Percentiles rank a stretch among this genome's conserved stretches.
Evolutionary conservation across 2,888 invertebrate genomes (phyloP).

Genomic region (Molanna angustata): DNA sequence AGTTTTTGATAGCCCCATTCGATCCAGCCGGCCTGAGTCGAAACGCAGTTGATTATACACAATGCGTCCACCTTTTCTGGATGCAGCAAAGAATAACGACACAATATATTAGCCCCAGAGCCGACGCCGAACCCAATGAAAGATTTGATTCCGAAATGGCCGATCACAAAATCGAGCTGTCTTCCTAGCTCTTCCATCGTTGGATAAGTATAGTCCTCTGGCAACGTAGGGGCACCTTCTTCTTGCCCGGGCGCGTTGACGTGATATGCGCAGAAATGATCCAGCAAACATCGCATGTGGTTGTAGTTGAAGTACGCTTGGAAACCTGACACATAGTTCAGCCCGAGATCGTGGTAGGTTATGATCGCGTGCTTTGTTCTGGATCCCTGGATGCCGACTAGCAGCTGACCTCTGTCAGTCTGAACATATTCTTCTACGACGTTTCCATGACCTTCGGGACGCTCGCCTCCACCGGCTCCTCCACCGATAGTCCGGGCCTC

Average conservation of each 20-base stretch:
- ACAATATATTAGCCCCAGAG: constrained; percentile 93
- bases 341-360: constrained; percentile 98
- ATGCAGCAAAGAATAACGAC: constrained; percentile 83
- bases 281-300: constrained; percentile 83
- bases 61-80: constrained; percentile 89
- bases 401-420: constrained; percentile 86
- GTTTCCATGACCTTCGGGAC: constrained; percentile 59
- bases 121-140: constrained; percentile 98
- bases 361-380: constrained; percentile 88
- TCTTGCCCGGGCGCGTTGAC: constrained; percentile 99
- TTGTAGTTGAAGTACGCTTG: constrained; percentile 93
- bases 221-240: constrained; percentile 88
- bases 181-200: constrained; percentile 94
- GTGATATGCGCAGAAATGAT: constrained; percentile 97
- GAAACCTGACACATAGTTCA: constrained; percentile 93
- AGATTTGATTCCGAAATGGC: constrained; percentile 84
- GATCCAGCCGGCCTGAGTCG: constrained; percentile 95
- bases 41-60: constrained; percentile 90
- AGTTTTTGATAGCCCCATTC: constrained; percentile 99
- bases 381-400: constrained; percentile 94
- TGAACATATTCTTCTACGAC: constrained; percentile 72
- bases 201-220: constrained; percentile 92
- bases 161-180: constrained; percentile 85
- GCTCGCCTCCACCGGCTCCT: constrained; percentile 37
- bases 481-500: constrained; percentile 12